Base-by-base conservation (phyloP, 2,888 invertebrate genomes). In the Pollenia labialis region DNA sequence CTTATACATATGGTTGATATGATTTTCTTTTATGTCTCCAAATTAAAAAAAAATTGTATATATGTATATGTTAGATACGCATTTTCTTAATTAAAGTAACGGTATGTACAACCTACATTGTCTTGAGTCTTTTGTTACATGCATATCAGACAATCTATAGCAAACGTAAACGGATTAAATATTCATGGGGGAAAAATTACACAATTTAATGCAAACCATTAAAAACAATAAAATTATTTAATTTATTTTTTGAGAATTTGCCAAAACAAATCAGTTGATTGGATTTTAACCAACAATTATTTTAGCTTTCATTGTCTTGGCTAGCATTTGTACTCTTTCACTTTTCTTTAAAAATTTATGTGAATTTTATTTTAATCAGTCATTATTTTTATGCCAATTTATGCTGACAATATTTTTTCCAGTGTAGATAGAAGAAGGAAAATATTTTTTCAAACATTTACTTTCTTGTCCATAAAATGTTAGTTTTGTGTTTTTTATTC, bases 241-340 rank as follows among this genome's bases (percentile, higher is more conserved):
- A 81, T 81, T 64, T 72, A 64, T 69, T 75, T 46, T 48, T 82
- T 82, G 76, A 56, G 32, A 50, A 48, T 76, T 62, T 69, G 82
- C 82, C 69, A 82, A 75, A 62, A 14, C n/a, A 82, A 75, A 42
- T 60, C 74, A 60, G 46, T 52, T 54, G 46, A 56, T 54, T 56
- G 56, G 46, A 66, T 54, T 77, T 60, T 50, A 60, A 46, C 52
- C 14, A 62, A 14, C 64, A 42, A 62, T 62, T 52, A 52, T 52
- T 52, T 16, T 52, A 16, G 23, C 23, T 56, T 56, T 10, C 10
- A 52, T 16, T 16, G 68, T 58, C 40, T 40, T 56, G 68, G 64
- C 16, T 60, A 14, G 40, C 23, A 14, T 16, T 54, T 40, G 8
- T 81, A 46, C 32, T 72, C 62, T 81, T 81, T 81, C 81, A 72